Percentiles rank a stretch among this genome's conserved stretches.
Conservation (phyloP, 2,888 invertebrate species). For the Tortrix viridana region DNA sequence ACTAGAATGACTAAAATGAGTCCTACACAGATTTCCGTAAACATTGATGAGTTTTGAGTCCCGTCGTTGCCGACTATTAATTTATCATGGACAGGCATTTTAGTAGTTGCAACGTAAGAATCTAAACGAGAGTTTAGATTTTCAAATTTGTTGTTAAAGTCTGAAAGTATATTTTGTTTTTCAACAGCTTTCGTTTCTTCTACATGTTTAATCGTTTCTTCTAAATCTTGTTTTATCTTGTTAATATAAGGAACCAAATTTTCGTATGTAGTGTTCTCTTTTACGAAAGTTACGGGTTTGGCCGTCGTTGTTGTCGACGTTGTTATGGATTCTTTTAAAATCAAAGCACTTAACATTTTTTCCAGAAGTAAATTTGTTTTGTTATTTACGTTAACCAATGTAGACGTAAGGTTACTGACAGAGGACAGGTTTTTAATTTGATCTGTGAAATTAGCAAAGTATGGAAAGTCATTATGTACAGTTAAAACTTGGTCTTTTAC, state of each 20-base stretch:
- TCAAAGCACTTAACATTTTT: constrained; percentile 44
- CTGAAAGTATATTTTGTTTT: constrained; percentile 45
- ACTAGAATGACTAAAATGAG: constrained; percentile 44
- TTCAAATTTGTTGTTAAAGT: constrained; percentile 45
- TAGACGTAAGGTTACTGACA: constrained; percentile 14
- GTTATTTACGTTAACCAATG: constrained; percentile 5
- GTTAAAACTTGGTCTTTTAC: not conserved
- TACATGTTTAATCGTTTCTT: constrained; percentile 35
- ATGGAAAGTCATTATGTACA: constrained; percentile 22
- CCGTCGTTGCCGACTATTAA: constrained; percentile 7
- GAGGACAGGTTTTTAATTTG: constrained; percentile 19
- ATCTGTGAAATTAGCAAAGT: constrained; percentile 33
- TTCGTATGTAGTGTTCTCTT: constrained; percentile 41
- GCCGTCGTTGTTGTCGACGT: constrained; percentile 1
- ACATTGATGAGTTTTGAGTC: constrained; percentile 39
- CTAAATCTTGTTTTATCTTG: constrained; percentile 46
- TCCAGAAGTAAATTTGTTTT: constrained; percentile 44
- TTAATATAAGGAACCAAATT: constrained; percentile 44
- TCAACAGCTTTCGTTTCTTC: constrained; percentile 39
- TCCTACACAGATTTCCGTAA: constrained; percentile 49
- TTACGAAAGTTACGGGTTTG: constrained; percentile 33
- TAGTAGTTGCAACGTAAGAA: constrained; percentile 15
- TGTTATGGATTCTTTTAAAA: constrained; percentile 22
- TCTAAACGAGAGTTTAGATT: constrained; percentile 37
- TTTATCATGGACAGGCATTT: constrained; percentile 25